A percentile compares a stretch with the other conserved stretches of the same genome.
These are phyloP conservation scores for Macroteleia sp. DNA, from an alignment of 2,888 invertebrate species.

Conservation along the genomic window DNA sequence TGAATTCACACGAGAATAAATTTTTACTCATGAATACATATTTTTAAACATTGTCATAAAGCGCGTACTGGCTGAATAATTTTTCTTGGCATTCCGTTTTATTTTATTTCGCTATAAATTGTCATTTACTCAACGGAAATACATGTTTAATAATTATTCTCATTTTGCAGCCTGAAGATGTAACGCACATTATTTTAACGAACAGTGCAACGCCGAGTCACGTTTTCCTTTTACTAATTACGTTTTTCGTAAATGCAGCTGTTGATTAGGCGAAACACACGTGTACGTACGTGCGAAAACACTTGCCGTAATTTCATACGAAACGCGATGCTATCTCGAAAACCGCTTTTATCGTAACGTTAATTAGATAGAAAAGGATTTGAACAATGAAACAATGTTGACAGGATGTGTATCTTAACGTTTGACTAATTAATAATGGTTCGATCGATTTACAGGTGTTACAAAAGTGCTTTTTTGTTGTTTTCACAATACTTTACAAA, in stretches of 20 bases:
- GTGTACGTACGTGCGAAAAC: constrained; percentile 15
- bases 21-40: too few species aligned
- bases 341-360: constrained; percentile 21
- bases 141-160: neutral
- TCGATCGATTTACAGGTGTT: too few species aligned
- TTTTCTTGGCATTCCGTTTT: too few species aligned
- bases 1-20: too few species aligned
- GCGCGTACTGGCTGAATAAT: too few species aligned
- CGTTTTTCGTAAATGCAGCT: constrained; percentile 45
- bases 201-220: constrained; percentile 11
- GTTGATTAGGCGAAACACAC: constrained; percentile 40
- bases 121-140: too few species aligned
- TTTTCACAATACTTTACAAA: too few species aligned
- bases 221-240: constrained; percentile 36
- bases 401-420: constrained; percentile 13
- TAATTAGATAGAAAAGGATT: constrained; percentile 30
- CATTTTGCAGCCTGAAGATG: constrained; percentile 5
- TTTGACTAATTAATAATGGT: too few species aligned
- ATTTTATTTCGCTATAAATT: too few species aligned
- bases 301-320: constrained; percentile 19
- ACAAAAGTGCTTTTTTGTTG: too few species aligned
- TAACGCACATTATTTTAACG: constrained; percentile 31
- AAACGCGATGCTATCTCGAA: constrained; percentile 15
- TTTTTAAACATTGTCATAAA: too few species aligned
- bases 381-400: constrained; percentile 23